Base-by-base conservation (phyloP, 2,113 vertebrate species). In the Jacana jacana region DNA sequence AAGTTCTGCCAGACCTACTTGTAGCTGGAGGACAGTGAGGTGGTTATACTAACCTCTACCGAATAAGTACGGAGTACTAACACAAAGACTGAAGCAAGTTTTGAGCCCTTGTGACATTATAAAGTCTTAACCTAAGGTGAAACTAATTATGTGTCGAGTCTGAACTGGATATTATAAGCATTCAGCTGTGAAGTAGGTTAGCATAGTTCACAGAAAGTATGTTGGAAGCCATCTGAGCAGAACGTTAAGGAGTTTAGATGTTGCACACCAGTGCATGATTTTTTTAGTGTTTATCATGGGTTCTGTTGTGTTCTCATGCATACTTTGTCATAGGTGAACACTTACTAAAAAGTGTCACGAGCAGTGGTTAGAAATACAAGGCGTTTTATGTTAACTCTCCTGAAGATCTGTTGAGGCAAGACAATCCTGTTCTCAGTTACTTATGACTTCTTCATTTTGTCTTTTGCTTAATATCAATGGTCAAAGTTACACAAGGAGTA, bases 91-190 rank as follows among this genome's bases (percentile, higher is more conserved):
- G 65, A 68, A 87, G 39, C 69, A 81, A 87, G 33, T 89, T 92
- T 87, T 81, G 65, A 44, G 81, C 57, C 88, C 73, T 44, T 69
- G 48, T 87, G 86, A 76, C 81, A 66, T 84, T 87, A 81, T 42
- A 2, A 87, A 85, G 58, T 57, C 84, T 86, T 96, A 89, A 85
- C 87, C 77, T 63, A 85, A 88, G 91, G 71, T 95, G 93, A 91
- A 94, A 94, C 63, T 92, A 97, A 95, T 95, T 88, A 81, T 58
- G 44, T 87, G 57, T 68, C 5, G 18, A 63, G 46, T 76, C 55
- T 89, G 84, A 91, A 65, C 73, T 85, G 49, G 81, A 27, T 89
- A 85, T 49, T 92, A 31, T n/a, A 20, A 87, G 10, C 40, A 40
- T 40, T 40, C 40, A 40, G 40, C 40, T 40, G 40, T 40, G 40